Base-by-base conservation (phyloP, 1,140 invertebrate genomes). In the Melanaphis sacchari region DNA sequence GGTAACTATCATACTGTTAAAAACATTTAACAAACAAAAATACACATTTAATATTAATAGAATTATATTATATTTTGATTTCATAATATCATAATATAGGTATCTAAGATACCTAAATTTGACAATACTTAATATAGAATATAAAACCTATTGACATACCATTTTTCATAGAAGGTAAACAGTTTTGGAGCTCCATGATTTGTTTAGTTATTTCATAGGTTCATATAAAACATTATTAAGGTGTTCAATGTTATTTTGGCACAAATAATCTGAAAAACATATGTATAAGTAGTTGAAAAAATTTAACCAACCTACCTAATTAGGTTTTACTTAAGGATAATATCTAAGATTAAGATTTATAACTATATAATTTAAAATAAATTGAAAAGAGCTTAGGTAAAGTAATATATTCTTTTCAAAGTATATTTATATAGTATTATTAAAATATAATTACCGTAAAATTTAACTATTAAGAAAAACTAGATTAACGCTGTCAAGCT, bases 161-260 rank as follows among this genome's bases (percentile, higher is more conserved):
- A 41, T 49, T 93, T 93, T 93, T 93, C 76, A 93, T 93, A 11
- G 40, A n/a, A 4, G 91, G 91, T 49, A 93, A 49, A 21, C 91
- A 82, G 41, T 93, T 93, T 84, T 91, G 90, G 43, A 91, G 31
- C 31, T 93, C 91, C 91, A 93, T 93, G 43, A 46, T 85, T 22
- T 22, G 22, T 38, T 52, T 46, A 38, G 26, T 38, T 24, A 21
- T 88, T 54, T 26, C 8, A 52, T 21, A 38, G 24, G 36, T 38
- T 36, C n/a, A 54, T 38, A 88, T 6, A n/a, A 82, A 89, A 38
- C 46, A 89, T 89, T 54, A 36, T 54, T 18, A 5, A 84, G 88
- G 66, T 46, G 87, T 93, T 93, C 91, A 93, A 94, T 94, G 49
- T 94, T 76, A 93, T 90, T 84, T 93, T 90, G 88, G 8, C 43